These are phyloP conservation scores for Drepana arcuata DNA, from an alignment of 1,140 invertebrate genomes.

Conservation along the genomic window DNA sequence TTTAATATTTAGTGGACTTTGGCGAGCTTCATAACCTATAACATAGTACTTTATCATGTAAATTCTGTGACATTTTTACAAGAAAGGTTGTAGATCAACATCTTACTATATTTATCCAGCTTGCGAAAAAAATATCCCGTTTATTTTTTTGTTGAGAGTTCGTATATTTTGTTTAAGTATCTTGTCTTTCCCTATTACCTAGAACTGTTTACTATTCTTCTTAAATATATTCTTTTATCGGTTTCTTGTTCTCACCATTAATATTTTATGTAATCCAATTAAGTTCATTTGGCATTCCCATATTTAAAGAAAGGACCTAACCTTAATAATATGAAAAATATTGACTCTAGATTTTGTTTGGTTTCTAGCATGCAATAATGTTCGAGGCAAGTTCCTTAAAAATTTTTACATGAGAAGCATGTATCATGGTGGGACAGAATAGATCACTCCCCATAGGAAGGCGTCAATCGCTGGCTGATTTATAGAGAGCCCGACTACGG, in stretches of 20 bases:
- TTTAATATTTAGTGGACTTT: no score
- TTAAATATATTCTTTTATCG: constrained; percentile 4
- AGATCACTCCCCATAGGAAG: constrained; percentile 67
- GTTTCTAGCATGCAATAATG: not conserved
- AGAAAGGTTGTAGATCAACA: constrained; percentile 11
- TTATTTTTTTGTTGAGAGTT: constrained; percentile 9
- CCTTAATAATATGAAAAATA: not conserved
- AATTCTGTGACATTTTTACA: constrained; percentile 5
- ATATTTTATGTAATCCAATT: not conserved
- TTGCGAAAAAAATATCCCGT: constrained; percentile 7
- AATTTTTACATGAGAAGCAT: constrained; percentile 54
- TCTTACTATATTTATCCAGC: constrained; percentile 11
- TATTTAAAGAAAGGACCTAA: not conserved
- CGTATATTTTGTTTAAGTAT: no score
- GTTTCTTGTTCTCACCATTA: constrained; percentile 1
- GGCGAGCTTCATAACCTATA: no score
- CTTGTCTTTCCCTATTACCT: no score
- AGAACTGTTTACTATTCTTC: constrained; percentile 9
- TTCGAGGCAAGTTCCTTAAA: constrained; percentile 21
- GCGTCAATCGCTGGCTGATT: constrained; percentile 66
- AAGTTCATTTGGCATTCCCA: not conserved
- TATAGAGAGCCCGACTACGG: constrained; percentile 48
- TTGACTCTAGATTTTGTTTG: not conserved
- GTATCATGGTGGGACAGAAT: constrained; percentile 61
- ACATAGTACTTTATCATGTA: constrained; percentile 11